These are phyloP conservation scores for Pipistrellus pipistrellus DNA, from an alignment of 2,797 vertebrate genomes.

Conservation along the genomic window DNA sequence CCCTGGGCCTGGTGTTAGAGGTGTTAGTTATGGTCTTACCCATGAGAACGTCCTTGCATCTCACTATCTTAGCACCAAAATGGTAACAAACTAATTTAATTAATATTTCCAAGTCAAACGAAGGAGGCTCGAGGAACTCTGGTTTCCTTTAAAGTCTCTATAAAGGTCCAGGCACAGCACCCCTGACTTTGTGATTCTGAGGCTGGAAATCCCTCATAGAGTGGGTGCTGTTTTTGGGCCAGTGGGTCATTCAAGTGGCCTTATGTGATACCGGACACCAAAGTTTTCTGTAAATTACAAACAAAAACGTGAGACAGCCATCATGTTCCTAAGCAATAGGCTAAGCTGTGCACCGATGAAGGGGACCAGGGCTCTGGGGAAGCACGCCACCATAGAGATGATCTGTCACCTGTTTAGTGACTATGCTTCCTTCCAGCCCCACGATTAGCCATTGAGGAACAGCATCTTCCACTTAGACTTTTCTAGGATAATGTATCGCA, in stretches of 20 bases:
- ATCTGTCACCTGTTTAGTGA: neutral
- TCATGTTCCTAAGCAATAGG: neutral
- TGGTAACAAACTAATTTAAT: neutral
- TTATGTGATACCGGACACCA: neutral
- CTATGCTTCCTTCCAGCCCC: neutral
- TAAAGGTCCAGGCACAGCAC: neutral
- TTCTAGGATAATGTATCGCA: neutral
- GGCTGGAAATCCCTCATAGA: neutral
- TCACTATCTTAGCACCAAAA: neutral
- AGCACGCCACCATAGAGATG: neutral
- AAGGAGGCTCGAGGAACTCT: neutral
- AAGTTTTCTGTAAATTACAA: conserved; percentile 24
- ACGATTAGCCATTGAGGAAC: neutral
- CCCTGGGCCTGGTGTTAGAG: neutral
- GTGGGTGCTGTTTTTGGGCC: neutral
- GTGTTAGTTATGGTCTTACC: neutral
- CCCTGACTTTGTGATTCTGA: neutral
- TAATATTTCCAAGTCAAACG: neutral
- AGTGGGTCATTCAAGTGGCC: neutral
- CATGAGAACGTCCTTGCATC: neutral
- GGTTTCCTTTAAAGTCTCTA: neutral
- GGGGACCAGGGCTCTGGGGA: neutral
- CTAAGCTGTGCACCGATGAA: neutral
- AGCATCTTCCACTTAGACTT: neutral
- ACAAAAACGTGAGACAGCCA: neutral